A percentile compares a stretch with the other conserved stretches of the same genome.
phyloP scores from a whole-genome alignment of 92 coral and sea anemone species.

The Isaurus tuberculatus region DNA sequence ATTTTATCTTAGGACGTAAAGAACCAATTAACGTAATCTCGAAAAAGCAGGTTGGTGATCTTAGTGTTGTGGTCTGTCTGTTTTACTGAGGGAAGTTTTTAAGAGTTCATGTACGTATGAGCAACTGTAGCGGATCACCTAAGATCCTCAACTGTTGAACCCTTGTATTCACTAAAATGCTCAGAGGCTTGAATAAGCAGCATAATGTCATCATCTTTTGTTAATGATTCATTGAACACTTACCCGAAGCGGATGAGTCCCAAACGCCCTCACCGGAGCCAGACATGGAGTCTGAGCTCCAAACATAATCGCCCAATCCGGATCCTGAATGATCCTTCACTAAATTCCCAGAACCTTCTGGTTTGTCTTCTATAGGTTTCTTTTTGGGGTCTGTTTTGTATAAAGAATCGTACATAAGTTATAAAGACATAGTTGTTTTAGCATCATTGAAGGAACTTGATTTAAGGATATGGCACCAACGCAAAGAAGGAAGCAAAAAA shows the following conservation, averaged over 20 bases:
- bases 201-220: background rate
- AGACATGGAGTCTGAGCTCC: slow-evolving; percentile 37
- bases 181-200: background rate
- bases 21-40: too few relatives aligned
- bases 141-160: too few relatives aligned
- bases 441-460: background rate
- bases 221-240: background rate
- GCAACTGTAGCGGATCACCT: too few relatives aligned
- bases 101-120: too few relatives aligned
- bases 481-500: too few relatives aligned
- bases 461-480: too few relatives aligned
- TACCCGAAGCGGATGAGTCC: slow-evolving; percentile 44
- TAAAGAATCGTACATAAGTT: background rate
- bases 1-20: too few relatives aligned
- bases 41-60: too few relatives aligned
- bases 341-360: slow-evolving; percentile 27
- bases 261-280: slow-evolving; percentile 46
- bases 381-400: background rate
- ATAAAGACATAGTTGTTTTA: background rate
- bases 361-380: slow-evolving; percentile 19
- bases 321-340: slow-evolving; percentile 44
- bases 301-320: slow-evolving; percentile 19
- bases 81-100: too few relatives aligned
- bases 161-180: too few relatives aligned
- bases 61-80: too few relatives aligned